phyloP scores from a whole-genome alignment of 2,113 vertebrate genomes.

The Raja brachyura region DNA sequence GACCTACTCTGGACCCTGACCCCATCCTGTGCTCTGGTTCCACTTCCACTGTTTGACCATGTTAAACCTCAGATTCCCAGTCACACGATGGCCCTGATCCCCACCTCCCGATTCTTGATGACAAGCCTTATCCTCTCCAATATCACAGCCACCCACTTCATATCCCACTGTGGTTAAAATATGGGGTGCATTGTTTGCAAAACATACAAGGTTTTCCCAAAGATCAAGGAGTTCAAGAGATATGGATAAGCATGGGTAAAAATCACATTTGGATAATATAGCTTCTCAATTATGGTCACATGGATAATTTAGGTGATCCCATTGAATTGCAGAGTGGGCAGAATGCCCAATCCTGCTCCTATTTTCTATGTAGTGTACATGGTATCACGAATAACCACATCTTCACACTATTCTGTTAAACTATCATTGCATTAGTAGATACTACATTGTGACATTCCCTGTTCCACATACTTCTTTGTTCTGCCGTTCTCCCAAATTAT shows the following conservation, averaged over 20 bases:
- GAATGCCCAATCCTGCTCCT: no score
- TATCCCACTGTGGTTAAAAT: not conserved
- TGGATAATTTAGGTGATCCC: not conserved
- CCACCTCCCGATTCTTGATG: no score
- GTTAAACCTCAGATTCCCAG: no score
- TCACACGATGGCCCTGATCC: no score
- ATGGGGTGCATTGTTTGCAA: not conserved
- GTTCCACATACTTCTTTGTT: not conserved
- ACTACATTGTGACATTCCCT: not conserved
- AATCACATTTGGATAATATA: not conserved
- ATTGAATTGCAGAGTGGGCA: no score
- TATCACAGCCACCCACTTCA: not conserved
- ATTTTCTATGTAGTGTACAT: not conserved
- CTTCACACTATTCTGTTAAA: not conserved
- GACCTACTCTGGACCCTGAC: no score
- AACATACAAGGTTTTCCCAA: not conserved
- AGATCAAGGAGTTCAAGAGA: not conserved
- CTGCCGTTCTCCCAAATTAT: not conserved
- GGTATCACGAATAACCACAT: not conserved
- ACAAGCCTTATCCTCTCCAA: no score
- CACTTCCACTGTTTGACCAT: no score
- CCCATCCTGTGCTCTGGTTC: no score
- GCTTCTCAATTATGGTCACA: not conserved
- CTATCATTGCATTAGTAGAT: not conserved
- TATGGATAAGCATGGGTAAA: not conserved